Percentiles rank a stretch among this genome's conserved stretches.
phyloP scores from a whole-genome alignment of 64 coral and sea anemone species.

The Hydrozoanthus tunicans region DNA sequence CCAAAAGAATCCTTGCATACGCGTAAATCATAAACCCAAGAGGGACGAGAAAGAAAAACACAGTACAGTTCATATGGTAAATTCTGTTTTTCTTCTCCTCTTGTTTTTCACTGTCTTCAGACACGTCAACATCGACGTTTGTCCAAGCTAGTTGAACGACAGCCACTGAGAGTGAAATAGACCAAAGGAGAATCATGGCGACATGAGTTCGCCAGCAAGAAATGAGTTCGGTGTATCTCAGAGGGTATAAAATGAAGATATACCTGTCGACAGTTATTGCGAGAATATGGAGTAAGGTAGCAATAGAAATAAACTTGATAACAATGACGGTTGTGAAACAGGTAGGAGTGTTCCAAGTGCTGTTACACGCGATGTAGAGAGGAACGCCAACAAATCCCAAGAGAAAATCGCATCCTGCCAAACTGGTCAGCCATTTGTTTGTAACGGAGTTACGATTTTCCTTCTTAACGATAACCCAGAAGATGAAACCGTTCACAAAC shows the following conservation, averaged over 20 bases:
- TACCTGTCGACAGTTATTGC: conserved; percentile 79
- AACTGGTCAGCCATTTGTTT: conserved; percentile 74
- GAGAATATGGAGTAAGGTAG: conserved; percentile 73
- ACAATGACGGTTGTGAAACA: conserved; percentile 36
- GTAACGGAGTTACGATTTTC: conserved; percentile 65
- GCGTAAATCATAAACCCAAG: conserved; percentile 75
- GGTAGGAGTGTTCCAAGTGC: background rate
- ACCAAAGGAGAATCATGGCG: conserved; percentile 56
- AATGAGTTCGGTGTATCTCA: conserved; percentile 61
- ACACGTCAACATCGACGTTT: background rate
- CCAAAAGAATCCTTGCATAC: conserved; percentile 67
- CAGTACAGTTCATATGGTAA: conserved; percentile 50
- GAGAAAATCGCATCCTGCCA: conserved; percentile 73
- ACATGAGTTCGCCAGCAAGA: conserved; percentile 43
- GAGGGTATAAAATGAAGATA: conserved; percentile 69
- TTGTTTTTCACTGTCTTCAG: conserved; percentile 15
- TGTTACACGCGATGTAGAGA: conserved; percentile 61
- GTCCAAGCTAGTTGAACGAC: conserved; percentile 68
- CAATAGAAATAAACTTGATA: conserved; percentile 56
- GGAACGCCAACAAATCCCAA: conserved; percentile 64
- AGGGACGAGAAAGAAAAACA: conserved; percentile 58
- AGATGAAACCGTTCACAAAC: conserved; percentile 58
- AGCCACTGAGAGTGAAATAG: conserved; percentile 6
- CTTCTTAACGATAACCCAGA: conserved; percentile 33
- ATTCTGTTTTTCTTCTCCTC: conserved; percentile 14